Conservation (phyloP, 2,888 invertebrate species). For the Heliconius aoede region DNA sequence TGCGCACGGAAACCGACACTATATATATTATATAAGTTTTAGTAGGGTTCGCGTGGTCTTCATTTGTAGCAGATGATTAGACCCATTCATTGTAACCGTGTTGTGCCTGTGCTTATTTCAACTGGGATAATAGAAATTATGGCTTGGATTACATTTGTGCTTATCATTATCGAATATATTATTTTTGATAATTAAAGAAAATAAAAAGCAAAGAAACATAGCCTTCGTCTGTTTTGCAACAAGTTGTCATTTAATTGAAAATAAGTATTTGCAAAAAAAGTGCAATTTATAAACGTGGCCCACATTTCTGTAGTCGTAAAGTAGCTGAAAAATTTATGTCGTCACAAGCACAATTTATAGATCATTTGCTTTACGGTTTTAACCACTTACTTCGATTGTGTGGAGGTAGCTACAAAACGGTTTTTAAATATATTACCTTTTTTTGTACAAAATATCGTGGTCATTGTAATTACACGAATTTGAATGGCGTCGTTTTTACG, state of each 20-base stretch:
- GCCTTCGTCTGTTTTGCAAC: background rate
- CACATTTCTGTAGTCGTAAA: background rate
- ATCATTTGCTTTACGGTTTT: conserved; percentile 11
- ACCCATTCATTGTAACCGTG: conserved; percentile 35
- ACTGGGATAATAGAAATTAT: conserved; percentile 38
- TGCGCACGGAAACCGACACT: conserved; percentile 24
- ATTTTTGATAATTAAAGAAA: conserved; percentile 1
- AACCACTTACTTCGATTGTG: conserved; percentile 18
- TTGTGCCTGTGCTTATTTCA: conserved; percentile 31
- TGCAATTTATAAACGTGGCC: conserved; percentile 8
- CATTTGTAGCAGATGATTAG: conserved; percentile 65
- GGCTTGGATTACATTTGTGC: conserved; percentile 14
- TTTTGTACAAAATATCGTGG: background rate
- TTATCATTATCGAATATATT: background rate
- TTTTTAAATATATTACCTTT: conserved; percentile 11
- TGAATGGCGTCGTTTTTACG: background rate
- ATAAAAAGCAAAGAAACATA: background rate
- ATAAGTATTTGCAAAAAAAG: background rate
- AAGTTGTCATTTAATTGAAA: background rate
- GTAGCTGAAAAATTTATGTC: conserved; percentile 20
- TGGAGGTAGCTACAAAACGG: background rate
- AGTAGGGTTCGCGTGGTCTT: conserved; percentile 55
- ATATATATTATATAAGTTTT: conserved; percentile 26
- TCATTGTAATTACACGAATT: background rate
- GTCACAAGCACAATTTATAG: conserved; percentile 14